Base-by-base conservation (phyloP, 2,113 vertebrate genomes). In the Megaceryle torquata region DNA sequence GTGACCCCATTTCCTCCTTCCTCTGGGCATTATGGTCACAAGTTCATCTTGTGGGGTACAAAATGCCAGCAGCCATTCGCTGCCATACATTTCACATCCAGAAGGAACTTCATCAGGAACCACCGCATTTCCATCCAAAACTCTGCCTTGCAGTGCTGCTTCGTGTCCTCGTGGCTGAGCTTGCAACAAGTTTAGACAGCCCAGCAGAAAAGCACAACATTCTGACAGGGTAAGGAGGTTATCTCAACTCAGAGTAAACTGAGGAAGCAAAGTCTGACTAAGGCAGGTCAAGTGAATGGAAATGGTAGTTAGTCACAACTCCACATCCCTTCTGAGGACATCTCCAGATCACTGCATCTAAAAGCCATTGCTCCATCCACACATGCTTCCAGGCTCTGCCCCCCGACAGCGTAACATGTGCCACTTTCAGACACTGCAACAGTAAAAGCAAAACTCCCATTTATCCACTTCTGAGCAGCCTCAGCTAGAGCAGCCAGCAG, bases 391-490 rank as follows among this genome's bases (percentile, higher is more conserved):
- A 35, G 79, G 76, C 86, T 76, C 48, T 92, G 82, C 63, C 48
- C 76, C 56, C 33, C 68, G 63, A 61, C 59, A 77, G 71, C 10
- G 0, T 11, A 77, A 33, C 83, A 74, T 0, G 0, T 1, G 2
- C 16, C 24, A 5, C 68, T 71, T 41, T 17, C 68, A 86, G 86
- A 4, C 18, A 4, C 24, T 3, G 2, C 29, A 88, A 57, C 35
- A 76, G 29, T 1, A 82, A 50, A 68, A 90, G 44, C 54, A 61
- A 53, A 72, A 70, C 19, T 51, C 13, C 51, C 10, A 3, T 11
- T 57, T 28, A 22, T 3, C 10, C 6, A 13, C 20, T 39, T 63
- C 25, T 50, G 35, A 70, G 31, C 26, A 56, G 70, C 33, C 39
- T 25, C 33, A 69, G 44, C 50, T 16, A 59, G 37, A 85, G 59